Conservation (phyloP, 2,113 vertebrate genomes). For the Physeter macrocephalus region DNA sequence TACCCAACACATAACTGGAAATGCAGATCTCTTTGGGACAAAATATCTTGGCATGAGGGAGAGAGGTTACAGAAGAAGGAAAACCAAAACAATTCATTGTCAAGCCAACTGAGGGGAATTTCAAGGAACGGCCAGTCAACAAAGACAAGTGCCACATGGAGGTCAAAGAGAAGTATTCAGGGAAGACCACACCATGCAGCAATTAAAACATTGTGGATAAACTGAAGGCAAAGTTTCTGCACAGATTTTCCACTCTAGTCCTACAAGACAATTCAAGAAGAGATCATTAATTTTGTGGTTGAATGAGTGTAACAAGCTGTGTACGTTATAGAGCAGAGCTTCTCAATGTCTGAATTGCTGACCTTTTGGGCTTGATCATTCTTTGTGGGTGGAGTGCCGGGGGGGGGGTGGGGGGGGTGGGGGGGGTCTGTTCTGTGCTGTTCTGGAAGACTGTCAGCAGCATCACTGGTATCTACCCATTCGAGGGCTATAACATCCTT, state of each 20-base stretch:
- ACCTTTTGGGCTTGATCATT: neutral
- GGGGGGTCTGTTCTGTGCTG: too few species aligned
- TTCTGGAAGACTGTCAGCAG: neutral
- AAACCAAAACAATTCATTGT: neutral
- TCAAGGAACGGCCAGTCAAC: neutral
- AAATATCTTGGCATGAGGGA: neutral
- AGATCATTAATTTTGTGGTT: neutral
- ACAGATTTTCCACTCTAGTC: neutral
- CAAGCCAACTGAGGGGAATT: neutral
- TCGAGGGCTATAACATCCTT: neutral
- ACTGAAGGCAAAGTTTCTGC: neutral
- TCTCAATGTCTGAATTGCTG: neutral
- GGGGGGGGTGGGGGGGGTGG: rapidly evolving
- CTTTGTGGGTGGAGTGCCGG: neutral
- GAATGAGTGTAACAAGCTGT: neutral
- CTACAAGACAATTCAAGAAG: neutral
- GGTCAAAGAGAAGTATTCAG: neutral
- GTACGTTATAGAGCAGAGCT: neutral
- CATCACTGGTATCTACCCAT: neutral
- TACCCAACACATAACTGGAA: neutral
- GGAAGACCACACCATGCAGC: neutral
- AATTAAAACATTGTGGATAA: neutral
- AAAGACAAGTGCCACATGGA: neutral
- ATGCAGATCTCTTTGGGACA: neutral
- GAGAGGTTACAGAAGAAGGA: neutral